phyloP scores from a whole-genome alignment of 2,113 vertebrate genomes.

The Corapipo altera region DNA sequence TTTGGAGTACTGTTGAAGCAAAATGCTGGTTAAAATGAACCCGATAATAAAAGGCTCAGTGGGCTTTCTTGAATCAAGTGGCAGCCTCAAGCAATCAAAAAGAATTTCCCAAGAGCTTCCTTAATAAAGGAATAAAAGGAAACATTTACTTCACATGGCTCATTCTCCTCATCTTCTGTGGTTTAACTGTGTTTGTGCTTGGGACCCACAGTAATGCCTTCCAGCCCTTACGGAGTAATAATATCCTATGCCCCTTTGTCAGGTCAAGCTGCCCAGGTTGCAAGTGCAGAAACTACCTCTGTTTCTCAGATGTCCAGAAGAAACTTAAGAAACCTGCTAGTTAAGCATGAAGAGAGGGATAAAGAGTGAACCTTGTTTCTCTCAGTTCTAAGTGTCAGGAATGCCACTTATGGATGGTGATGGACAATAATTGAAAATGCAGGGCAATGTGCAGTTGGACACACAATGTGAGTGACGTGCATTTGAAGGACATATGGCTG shows the following conservation, averaged over 20 bases:
- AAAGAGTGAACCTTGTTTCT: background rate
- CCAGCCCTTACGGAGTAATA: background rate
- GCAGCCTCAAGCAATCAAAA: slow-evolving; percentile 20
- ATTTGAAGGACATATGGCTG: background rate
- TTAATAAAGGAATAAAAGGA: slow-evolving; percentile 12
- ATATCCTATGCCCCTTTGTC: background rate
- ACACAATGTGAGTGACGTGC: background rate
- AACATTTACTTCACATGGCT: background rate
- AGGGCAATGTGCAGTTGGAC: background rate
- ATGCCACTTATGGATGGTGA: background rate
- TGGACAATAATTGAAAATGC: background rate
- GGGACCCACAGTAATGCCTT: background rate
- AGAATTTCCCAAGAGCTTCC: slow-evolving; percentile 36
- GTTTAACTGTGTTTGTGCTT: background rate
- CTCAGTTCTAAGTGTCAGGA: background rate
- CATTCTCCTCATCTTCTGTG: background rate
- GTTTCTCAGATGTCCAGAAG: background rate
- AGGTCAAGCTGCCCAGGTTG: background rate
- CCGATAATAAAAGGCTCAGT: slow-evolving; percentile 6
- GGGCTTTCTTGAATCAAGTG: background rate
- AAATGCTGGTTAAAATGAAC: slow-evolving; percentile 35
- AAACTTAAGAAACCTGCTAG: background rate
- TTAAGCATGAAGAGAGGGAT: background rate
- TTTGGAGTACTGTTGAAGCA: background rate
- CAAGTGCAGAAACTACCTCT: background rate